A percentile compares a stretch with the other conserved stretches of the same genome.
Conservation (phyloP, 2,797 vertebrate species). For the Poeciliopsis paucimaculata region DNA sequence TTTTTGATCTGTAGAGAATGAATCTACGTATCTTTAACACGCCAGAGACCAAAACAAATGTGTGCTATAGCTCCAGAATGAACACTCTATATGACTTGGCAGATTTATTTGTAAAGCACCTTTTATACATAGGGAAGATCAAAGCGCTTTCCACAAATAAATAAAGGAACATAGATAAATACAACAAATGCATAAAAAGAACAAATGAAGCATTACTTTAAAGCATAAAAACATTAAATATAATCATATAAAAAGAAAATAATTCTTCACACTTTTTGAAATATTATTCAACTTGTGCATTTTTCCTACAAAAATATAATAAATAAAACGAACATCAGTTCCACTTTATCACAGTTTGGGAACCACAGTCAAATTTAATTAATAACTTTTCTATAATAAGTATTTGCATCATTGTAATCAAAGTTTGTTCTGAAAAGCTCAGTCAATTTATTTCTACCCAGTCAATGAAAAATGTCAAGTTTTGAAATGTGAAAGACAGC, state of each 20-base stretch:
- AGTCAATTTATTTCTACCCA: constrained; percentile 26
- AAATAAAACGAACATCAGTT: not conserved
- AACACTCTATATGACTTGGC: not conserved
- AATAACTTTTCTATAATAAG: not conserved
- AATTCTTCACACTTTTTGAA: not conserved
- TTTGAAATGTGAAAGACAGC: not conserved
- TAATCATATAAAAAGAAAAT: not conserved
- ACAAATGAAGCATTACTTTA: not conserved
- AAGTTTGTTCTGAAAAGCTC: constrained; percentile 20
- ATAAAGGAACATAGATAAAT: not conserved
- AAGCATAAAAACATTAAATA: not conserved
- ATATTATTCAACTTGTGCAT: not conserved
- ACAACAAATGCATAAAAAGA: not conserved
- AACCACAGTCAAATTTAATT: not conserved
- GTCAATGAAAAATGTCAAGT: not conserved
- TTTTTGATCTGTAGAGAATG: not conserved
- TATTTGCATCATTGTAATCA: not conserved
- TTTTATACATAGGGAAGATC: not conserved
- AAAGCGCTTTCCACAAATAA: not conserved
- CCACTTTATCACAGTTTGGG: not conserved
- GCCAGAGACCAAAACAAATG: not conserved
- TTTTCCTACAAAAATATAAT: not conserved
- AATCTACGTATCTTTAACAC: not conserved
- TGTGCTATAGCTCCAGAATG: not conserved
- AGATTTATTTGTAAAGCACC: not conserved